Evolutionary conservation across 2,888 invertebrate genomes (phyloP).

Genomic region (Odontothrips loti): DNA sequence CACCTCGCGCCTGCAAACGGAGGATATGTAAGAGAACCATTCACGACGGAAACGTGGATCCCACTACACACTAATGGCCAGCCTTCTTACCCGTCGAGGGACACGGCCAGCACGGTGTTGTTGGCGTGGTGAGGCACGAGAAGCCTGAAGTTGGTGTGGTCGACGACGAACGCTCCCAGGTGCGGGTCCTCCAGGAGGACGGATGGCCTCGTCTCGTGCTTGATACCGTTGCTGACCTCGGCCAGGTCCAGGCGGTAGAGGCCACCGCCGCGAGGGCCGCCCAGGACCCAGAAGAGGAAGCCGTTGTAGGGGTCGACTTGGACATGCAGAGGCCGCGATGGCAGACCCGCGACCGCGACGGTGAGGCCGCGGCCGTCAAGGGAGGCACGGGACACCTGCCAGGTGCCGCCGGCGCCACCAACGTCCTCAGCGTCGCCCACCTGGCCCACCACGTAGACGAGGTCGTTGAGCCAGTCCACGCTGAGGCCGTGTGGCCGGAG

Average conservation of each 20-base stretch:
- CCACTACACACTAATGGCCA: conserved; percentile 29
- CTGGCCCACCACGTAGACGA: conserved; percentile 77
- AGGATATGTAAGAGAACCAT: neutral
- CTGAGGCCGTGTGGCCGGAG: conserved; percentile 68
- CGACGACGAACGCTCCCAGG: conserved; percentile 77
- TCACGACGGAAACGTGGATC: neutral
- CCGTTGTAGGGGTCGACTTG: conserved; percentile 92
- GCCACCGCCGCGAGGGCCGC: conserved; percentile 55
- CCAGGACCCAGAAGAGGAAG: conserved; percentile 75
- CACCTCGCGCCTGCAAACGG: conserved; percentile 57
- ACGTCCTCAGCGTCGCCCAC: conserved; percentile 46
- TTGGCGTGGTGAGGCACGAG: conserved; percentile 68
- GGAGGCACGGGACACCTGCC: conserved; percentile 73
- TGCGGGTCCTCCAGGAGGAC: conserved; percentile 61
- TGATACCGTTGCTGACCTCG: conserved; percentile 69
- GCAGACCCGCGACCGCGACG: conserved; percentile 66
- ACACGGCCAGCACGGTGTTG: conserved; percentile 75
- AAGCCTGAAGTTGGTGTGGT: conserved; percentile 74
- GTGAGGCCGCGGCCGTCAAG: conserved; percentile 67
- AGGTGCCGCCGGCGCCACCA: conserved; percentile 48
- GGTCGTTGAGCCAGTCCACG: conserved; percentile 84
- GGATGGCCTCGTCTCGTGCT: conserved; percentile 59
- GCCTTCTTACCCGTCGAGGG: conserved; percentile 77
- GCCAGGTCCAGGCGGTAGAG: conserved; percentile 72
- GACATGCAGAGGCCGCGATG: conserved; percentile 68